Evolutionary conservation across 1,140 invertebrate species (phyloP), one percentile per base, ranked within the genome.

Genomic region (Rhyzopertha dominica): DNA sequence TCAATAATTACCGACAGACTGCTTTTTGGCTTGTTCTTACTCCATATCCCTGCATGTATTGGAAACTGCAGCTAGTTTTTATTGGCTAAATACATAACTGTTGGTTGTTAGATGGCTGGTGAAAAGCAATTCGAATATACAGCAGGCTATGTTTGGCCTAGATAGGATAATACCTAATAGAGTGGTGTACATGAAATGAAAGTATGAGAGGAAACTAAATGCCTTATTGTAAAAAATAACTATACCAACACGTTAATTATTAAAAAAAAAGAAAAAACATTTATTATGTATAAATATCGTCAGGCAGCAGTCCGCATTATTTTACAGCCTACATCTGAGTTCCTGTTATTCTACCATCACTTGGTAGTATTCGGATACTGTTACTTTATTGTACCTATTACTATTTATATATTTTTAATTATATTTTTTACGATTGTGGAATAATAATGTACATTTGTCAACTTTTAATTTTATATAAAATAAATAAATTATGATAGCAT

Each of bases 391-490:
- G 51, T 60, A 56, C 44, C 49, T 53, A 55, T 46, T 52, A 46
- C 49, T 60, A 61, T 64, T 61, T 62, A 62, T 64, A 64, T 56
- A n/a, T n/a, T 61, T 56, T 58, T 54, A 55, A 53, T 61, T 61
- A 52, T 56, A 61, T 56, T 64, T 64, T 64, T 51, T 62, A 62
- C 49, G 50, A 47, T 58, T n/a, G n/a, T n/a, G n/a, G 60, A 57
- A 54, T 60, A 49, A 64, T 58, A 62, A 51, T 64, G 59, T 61
- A 64, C 59, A 64, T 56, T 61, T 59, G 45, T 53, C 47, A 60
- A 57, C 54, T 59, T 43, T 49, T 49, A 43, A 60, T 62, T 64
- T 62, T 62, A 53, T 62, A 59, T 56, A 61, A 59, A 64, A 61
- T 59, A 62, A 62, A 63, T n/a, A n/a, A n/a, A n/a, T n/a, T n/a